Evolutionary conservation across 2,797 vertebrate genomes (phyloP).

Genomic region (Mycteria americana): DNA sequence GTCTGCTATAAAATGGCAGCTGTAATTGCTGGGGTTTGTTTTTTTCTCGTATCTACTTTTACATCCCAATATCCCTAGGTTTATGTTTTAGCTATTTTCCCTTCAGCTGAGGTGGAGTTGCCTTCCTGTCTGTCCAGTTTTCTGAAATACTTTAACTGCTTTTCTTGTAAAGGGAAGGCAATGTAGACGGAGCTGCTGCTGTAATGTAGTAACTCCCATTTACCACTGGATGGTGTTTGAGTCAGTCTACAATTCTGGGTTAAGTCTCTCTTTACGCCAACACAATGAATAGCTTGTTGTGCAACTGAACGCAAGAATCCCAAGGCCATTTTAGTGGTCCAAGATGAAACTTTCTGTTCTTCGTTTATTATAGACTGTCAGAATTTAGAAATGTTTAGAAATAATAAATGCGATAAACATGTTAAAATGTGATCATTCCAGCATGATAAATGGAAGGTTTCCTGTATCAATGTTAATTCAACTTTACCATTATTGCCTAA

Average conservation of each 20-base stretch:
- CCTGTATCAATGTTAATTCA: not conserved
- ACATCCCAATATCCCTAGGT: not conserved
- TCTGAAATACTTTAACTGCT: not conserved
- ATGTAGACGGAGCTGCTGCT: not conserved
- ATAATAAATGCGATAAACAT: conserved; percentile 12
- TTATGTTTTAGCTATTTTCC: not conserved
- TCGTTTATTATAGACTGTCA: not conserved
- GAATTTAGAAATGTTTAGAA: conserved; percentile 20
- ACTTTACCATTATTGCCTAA: conserved; percentile 17
- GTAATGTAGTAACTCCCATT: conserved; percentile 27
- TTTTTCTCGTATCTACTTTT: not conserved
- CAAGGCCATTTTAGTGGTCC: not conserved
- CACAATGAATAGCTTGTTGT: not conserved
- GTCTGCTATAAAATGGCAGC: not conserved
- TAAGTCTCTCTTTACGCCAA: not conserved
- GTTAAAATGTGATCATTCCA: not conserved
- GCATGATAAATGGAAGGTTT: conserved; percentile 4
- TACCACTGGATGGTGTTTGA: conserved; percentile 64
- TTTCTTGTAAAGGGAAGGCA: not conserved
- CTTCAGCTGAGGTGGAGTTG: not conserved
- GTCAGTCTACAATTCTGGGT: conserved; percentile 12
- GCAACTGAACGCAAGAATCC: not conserved
- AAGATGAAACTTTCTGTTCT: not conserved
- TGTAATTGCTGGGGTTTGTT: not conserved
- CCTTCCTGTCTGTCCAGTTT: not conserved